These are phyloP conservation scores for Agrotis segetum DNA, from an alignment of 2,888 invertebrate species.

Conservation along the genomic window DNA sequence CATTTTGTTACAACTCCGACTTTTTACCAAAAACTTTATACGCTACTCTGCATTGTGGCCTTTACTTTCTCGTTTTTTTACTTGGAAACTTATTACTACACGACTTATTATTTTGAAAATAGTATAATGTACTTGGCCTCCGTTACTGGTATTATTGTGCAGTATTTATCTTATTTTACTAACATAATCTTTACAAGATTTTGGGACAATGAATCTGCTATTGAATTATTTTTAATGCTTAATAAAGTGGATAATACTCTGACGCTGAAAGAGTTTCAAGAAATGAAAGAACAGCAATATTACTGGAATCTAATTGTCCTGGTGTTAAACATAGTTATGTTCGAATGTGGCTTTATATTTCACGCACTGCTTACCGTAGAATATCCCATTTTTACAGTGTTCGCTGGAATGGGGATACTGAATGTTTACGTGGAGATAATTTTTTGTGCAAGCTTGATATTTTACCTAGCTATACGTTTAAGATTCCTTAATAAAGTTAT, in stretches of 20 bases:
- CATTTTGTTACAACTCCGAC: conserved; percentile 50
- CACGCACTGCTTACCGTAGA: conserved; percentile 52
- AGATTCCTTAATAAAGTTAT: conserved; percentile 56
- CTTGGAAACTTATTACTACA: conserved; percentile 56
- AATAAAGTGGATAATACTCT: conserved; percentile 68
- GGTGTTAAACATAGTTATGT: conserved; percentile 42
- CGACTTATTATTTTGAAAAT: conserved; percentile 44
- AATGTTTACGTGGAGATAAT: conserved; percentile 64
- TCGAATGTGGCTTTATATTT: conserved; percentile 51
- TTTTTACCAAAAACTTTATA: conserved; percentile 64
- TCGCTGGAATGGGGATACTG: conserved; percentile 51
- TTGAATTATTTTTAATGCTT: conserved; percentile 27
- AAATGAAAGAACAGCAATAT: conserved; percentile 55
- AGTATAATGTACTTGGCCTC: conserved; percentile 44
- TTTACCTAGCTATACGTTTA: conserved; percentile 63
- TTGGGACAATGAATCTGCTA: conserved; percentile 35
- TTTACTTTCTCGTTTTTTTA: conserved; percentile 56
- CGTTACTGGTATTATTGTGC: conserved; percentile 43
- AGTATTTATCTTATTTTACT: conserved; percentile 58
- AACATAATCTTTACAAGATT: conserved; percentile 63
- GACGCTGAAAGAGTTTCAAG: conserved; percentile 47
- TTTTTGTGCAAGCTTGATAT: conserved; percentile 59
- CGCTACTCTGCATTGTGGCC: conserved; percentile 60
- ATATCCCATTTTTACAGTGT: conserved; percentile 52
- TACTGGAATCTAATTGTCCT: conserved; percentile 53